Evolutionary conservation across 2,113 vertebrate genomes (phyloP).

Genomic region (Triplophysa rosa): DNA sequence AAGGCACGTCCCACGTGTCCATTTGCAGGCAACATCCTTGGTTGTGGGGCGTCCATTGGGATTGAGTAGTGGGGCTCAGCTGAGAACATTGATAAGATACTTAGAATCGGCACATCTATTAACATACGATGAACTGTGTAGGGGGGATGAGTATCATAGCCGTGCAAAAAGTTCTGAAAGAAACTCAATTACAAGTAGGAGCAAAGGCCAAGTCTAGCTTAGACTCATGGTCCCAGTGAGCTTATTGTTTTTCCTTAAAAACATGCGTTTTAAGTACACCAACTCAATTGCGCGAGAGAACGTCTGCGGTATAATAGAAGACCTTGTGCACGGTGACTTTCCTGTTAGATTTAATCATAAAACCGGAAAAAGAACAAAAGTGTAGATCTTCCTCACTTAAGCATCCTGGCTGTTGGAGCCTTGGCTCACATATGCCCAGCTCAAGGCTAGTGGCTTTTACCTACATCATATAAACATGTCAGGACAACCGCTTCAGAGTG

Average conservation of each 20-base stretch:
- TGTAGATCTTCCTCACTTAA: background rate
- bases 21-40: constrained; percentile 32
- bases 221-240: constrained; percentile 49
- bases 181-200: constrained; percentile 70
- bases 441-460: constrained; percentile 34
- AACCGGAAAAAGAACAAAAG: background rate
- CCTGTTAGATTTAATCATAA: constrained; percentile 17
- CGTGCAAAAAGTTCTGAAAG: constrained; percentile 52
- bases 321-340: constrained; percentile 35
- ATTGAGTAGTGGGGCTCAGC: constrained; percentile 40
- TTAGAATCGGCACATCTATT: background rate
- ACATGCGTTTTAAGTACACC: constrained; percentile 50
- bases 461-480: background rate
- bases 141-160: constrained; percentile 28
- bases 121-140: background rate
- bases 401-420: background rate
- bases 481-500: constrained; percentile 9
- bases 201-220: constrained; percentile 61
- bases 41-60: constrained; percentile 32
- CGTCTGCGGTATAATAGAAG: constrained; percentile 41
- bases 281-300: constrained; percentile 47
- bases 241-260: constrained; percentile 58
- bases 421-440: constrained; percentile 3
- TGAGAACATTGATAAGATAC: constrained; percentile 32
- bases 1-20: background rate